phyloP scores from a whole-genome alignment of 2,888 invertebrate species.

The Orthosia gracilis region DNA sequence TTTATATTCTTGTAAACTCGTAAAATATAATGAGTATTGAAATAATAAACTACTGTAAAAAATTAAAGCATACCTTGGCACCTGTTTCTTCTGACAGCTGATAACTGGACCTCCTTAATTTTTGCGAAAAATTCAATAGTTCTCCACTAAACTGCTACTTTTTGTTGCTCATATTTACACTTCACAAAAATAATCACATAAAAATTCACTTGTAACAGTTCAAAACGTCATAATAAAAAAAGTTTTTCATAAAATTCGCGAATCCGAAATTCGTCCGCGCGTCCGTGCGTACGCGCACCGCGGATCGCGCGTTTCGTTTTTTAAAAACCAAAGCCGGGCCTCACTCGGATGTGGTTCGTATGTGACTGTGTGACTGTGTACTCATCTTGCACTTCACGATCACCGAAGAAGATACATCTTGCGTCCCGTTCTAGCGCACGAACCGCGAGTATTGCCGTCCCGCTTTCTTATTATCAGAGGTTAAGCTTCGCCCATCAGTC shows the following conservation, averaged over 20 bases:
- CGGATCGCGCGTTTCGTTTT: conserved; percentile 84
- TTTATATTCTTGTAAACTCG: conserved; percentile 31
- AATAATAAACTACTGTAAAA: conserved; percentile 42
- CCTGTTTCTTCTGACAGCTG: conserved; percentile 62
- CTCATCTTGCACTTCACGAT: conserved; percentile 90
- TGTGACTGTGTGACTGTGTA: conserved; percentile 91
- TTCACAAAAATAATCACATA: conserved; percentile 76
- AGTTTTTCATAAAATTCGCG: conserved; percentile 70
- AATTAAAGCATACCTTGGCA: conserved; percentile 71
- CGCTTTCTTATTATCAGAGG: conserved; percentile 90
- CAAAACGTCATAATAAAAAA: conserved; percentile 67
- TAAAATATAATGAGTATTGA: conserved; percentile 33
- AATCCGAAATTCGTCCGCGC: conserved; percentile 79
- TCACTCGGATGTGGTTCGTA: conserved; percentile 90
- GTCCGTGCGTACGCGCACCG: conserved; percentile 86
- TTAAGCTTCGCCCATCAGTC: conserved; percentile 89
- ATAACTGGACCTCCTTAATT: conserved; percentile 70
- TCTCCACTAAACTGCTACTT: conserved; percentile 76
- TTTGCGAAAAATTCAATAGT: conserved; percentile 70
- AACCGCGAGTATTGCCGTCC: conserved; percentile 74
- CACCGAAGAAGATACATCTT: conserved; percentile 89
- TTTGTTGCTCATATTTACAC: conserved; percentile 71
- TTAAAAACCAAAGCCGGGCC: conserved; percentile 86
- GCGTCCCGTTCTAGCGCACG: conserved; percentile 77
- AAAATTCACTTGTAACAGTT: conserved; percentile 71